Base-by-base conservation (phyloP, 2,888 invertebrate genomes). In the Sialis lutaria region DNA sequence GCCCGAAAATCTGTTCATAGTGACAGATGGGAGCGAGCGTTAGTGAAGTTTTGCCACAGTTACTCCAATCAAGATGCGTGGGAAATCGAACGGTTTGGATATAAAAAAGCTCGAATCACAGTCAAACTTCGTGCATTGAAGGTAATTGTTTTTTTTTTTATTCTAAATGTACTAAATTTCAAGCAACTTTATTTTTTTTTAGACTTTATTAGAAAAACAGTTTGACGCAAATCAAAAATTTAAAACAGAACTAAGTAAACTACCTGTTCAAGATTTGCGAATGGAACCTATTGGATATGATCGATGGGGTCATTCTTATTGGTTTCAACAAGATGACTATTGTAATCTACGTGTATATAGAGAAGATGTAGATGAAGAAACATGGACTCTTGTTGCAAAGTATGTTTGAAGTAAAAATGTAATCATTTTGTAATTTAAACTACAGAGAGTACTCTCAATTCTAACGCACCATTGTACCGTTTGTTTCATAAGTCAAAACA, bases 341-440 rank as follows among this genome's bases (percentile, higher is more conserved):
- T 83, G 88, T 56, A 91, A 92, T 65, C 72, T 97, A 51, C 75
- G 91, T 52, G 78, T 98, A 42, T 98, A 93, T 65, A 82, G 86
- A 59, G 97, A 97, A 66, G 93, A 97, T 60, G 77, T 86, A 53
- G 96, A 97, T 65, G 96, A 97, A 61, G 92, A 96, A 63, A 87
- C 87, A 9, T 95, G 93, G 93, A 81, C 85, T 60, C 73, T 93
- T 42, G 84, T 95, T 51, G 93, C 92, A 51, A 84, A 78, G 86
- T 88, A 67, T 64, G 67, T 62, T 50, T 44, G 42, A 47, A n/a
- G 35, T 35, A 35, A 35, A 35, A 35, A 35, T n/a, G 35, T 35
- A 9, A 35, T n/a, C 2, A 35, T 35, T 35, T 35, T n/a, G 10
- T n/a, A 35, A 35, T 9, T 35, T 2, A 4, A 35, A 35, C 35